Percentiles rank a stretch among this genome's conserved stretches.
Evolutionary conservation across 2,888 invertebrate genomes (phyloP).

Genomic region (Pyrrhia umbra): DNA sequence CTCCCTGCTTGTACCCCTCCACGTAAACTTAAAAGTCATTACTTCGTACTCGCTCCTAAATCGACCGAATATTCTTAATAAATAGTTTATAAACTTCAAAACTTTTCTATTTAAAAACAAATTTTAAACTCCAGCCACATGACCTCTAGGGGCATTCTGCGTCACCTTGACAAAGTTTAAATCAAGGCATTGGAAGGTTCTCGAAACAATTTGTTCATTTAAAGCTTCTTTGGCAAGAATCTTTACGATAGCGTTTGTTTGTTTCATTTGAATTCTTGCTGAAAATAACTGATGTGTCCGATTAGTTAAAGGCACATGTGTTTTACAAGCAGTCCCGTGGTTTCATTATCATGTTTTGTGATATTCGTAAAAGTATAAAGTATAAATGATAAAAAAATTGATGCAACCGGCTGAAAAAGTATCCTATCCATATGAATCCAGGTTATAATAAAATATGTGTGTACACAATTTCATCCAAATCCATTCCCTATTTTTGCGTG

Average conservation of each 20-base stretch:
- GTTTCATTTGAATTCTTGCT: slow-evolving; percentile 29
- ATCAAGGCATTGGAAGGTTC: slow-evolving; percentile 9
- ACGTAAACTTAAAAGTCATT: no score
- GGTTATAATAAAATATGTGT: no score
- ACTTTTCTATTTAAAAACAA: slow-evolving; percentile 25
- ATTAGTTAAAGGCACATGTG: neutral
- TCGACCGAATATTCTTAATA: neutral
- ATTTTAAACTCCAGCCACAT: slow-evolving; percentile 19
- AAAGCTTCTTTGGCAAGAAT: slow-evolving; percentile 15
- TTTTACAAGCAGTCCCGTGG: neutral
- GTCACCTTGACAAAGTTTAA: slow-evolving; percentile 37
- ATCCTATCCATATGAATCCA: no score
- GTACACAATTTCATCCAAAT: no score
- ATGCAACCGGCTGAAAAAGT: no score
- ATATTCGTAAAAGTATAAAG: no score
- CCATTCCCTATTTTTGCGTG: no score
- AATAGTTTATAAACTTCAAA: slow-evolving; percentile 16
- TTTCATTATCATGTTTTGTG: no score
- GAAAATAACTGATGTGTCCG: slow-evolving; percentile 2
- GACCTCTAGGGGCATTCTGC: slow-evolving; percentile 4
- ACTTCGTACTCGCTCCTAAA: neutral
- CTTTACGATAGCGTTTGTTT: slow-evolving; percentile 6
- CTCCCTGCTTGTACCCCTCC: no score
- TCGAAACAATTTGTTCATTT: slow-evolving; percentile 42
- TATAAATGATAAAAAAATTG: no score